Evolutionary conservation across 2,888 invertebrate genomes (phyloP), one percentile per base, ranked within the genome.

Genomic region (Allophyes oxyacanthae): DNA sequence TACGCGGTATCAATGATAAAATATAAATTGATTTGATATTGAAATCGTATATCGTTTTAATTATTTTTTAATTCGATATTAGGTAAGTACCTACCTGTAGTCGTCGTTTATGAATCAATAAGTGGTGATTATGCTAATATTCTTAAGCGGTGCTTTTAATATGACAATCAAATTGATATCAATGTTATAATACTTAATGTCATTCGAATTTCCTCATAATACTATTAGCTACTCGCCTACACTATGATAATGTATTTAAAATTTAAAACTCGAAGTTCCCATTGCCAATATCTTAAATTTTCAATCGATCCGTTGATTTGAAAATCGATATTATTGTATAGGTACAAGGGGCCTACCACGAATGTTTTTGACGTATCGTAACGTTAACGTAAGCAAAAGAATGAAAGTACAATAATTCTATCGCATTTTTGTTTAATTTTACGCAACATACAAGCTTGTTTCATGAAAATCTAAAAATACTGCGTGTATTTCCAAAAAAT

Each of bases 31-130:
- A 2, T 20, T 20, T 20, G 30, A 59, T 40, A 59, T 41, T 65
- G 44, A 60, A 59, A 38, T 40, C n/a, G 0, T 53, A 48, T 40
- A 53, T 60, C 26, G 44, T 65, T 59, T 64, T 60, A n/a, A 65
- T 65, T 54, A 38, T 33, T 32, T 53, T 25, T 11, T 13, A 45
- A 64, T 60, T 6, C 13, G 20, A 34, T 41, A 45, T 43, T 50
- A 45, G n/a, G n/a, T n/a, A n/a, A n/a, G n/a, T n/a, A n/a, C n/a
- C n/a, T n/a, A n/a, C n/a, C n/a, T n/a, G n/a, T 45, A 64, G 9
- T 64, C 5, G 14, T 37, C 20, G 11, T 13, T 34, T 13, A 13
- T 33, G 40, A 65, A 65, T 45, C n/a, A 49, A 60, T 54, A 54
- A 37, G 15, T 37, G 30, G 46, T 34, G 26, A 64, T 63, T 53